Base-by-base conservation (phyloP, 2,797 vertebrate species). In the Eulemur rubriventer region DNA sequence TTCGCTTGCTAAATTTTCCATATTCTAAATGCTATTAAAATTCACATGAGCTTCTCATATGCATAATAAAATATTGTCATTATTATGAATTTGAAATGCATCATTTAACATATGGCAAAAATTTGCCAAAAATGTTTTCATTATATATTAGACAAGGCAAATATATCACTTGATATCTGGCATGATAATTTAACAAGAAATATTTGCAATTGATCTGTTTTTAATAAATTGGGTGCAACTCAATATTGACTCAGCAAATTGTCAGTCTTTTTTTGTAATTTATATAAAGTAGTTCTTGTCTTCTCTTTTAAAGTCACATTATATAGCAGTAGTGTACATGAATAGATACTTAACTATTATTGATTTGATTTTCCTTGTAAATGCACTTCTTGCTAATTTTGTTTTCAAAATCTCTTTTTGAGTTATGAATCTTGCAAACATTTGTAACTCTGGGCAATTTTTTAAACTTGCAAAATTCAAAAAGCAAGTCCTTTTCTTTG, bases 41-140 rank as follows among this genome's bases (percentile, higher is more conserved):
- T 93, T 76, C 70, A 86, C 80, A 61, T 81, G 50, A 90, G 26
- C 80, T 91, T 89, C 92, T 24, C 59, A 76, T 67, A 65, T 89
- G 50, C 12, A 89, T 91, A 96, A 94, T 83, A 97, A 95, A 95
- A 92, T 70, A 75, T 22, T 97, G n/a, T 35, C 78, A 97, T 94
- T 94, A 91, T 88, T 81, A 8, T 96, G 11, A 83, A 88, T 93
- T 96, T 93, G 84, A 95, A 95, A 92, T 91, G 61, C 24, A 91
- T 93, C 91, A 89, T 83, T 91, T 85, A 98, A 90, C 59, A 95
- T 83, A 96, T 86, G 65, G 82, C 24, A 89, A 91, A 52, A 69
- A 38, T 81, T 94, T 94, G 80, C 48, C 33, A 93, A 94, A 93
- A 96, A 41, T 81, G 7, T 90, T 96, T 96, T 96, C 83, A 82